A percentile compares a stretch with the other conserved stretches of the same genome.
These are phyloP conservation scores for Harpalus rufipes DNA, from an alignment of 2,888 invertebrate genomes.

Conservation along the genomic window DNA sequence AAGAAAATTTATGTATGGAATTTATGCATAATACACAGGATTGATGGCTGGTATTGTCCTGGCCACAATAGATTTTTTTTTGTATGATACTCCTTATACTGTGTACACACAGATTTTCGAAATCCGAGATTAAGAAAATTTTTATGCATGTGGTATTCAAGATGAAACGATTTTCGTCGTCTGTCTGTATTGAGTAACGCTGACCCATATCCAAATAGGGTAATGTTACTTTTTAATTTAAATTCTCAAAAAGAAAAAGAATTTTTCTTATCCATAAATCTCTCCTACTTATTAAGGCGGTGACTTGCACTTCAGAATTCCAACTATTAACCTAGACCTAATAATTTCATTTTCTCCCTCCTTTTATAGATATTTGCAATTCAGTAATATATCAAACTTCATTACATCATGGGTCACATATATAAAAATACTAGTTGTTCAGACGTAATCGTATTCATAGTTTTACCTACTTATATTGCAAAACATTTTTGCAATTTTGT, in stretches of 20 bases:
- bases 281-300: neutral
- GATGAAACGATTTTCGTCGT: neutral
- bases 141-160: too few species aligned
- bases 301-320: neutral
- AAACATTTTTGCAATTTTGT: neutral
- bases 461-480: slow-evolving; percentile 45
- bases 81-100: too few species aligned
- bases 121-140: too few species aligned
- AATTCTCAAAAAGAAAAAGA: neutral
- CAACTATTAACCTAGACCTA: neutral
- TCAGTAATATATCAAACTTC: slow-evolving; percentile 26
- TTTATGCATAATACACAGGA: too few species aligned
- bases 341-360: slow-evolving; percentile 16
- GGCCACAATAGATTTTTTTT: too few species aligned
- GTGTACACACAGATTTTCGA: too few species aligned
- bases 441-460: slow-evolving; percentile 35
- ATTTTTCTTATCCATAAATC: neutral
- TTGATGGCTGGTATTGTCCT: too few species aligned
- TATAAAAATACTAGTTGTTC: slow-evolving; percentile 19
- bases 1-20: too few species aligned
- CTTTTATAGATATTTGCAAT: slow-evolving; percentile 37
- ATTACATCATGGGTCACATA: slow-evolving; percentile 8
- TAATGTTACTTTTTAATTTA: neutral
- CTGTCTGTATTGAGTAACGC: neutral
- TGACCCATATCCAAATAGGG: neutral